Evolutionary conservation across 2,797 vertebrate genomes (phyloP), one percentile per base, ranked within the genome.

Genomic region (Tragelaphus oryx): DNA sequence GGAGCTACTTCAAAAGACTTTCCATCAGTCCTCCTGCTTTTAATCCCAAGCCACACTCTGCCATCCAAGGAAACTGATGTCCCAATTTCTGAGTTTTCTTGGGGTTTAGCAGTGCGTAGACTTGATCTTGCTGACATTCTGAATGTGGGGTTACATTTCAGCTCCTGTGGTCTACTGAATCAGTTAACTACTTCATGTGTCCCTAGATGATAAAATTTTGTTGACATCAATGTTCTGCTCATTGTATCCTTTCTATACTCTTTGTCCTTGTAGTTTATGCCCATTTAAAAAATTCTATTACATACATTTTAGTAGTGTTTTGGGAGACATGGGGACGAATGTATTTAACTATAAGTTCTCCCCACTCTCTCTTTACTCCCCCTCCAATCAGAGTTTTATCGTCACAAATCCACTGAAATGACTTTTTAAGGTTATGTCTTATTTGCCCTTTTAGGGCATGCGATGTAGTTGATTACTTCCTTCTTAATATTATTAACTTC

Each of bases 261-360:
- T 91, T 85, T 85, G 87, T 85, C 76, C 62, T 96, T 96, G 55
- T 33, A 79, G 60, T 87, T 95, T 82, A 96, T 68, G 48, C 14
- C 76, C 74, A 52, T 57, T 50, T 68, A n/a, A 48, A 79, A 95
- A 20, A 26, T 80, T 65, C 37, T 17, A 87, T 79, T 86, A n/a
- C 9, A 75, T 55, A 65, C 10, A 92, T 65, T 91, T 97, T 94
- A 94, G 62, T 93, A 75, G 71, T 82, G 62, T 87, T 92, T 91
- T 3, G 87, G 89, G 87, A 96, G 33, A 12, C 30, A 10, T 62
- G 3, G 52, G 89, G 41, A 93, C 83, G 91, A 62, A 91, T 18
- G 5, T 46, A 37, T 60, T 88, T 82, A 93, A 52, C 50, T 83
- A 52, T 28, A 75, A 78, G 78, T 84, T 96, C 50, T 95, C 80